Evolutionary conservation across 1,140 invertebrate genomes (phyloP).

Genomic region (Venustaconcha ellipsiformis): DNA sequence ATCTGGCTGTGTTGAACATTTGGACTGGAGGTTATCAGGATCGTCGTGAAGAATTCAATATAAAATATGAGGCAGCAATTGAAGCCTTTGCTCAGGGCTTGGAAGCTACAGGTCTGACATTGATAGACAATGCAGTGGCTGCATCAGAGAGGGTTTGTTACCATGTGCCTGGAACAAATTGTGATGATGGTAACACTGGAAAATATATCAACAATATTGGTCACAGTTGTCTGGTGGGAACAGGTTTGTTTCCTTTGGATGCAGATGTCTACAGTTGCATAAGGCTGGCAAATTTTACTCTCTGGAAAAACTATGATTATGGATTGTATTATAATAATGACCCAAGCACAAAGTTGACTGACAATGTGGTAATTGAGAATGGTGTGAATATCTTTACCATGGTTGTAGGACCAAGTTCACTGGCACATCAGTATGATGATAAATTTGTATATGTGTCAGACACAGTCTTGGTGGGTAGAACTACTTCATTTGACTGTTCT

Average conservation of each 20-base stretch:
- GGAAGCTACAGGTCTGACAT: constrained; percentile 29
- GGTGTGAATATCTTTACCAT: constrained; percentile 42
- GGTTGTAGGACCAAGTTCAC: constrained; percentile 41
- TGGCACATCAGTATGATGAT: constrained; percentile 35
- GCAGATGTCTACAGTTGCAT: constrained; percentile 16
- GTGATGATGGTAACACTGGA: constrained; percentile 21
- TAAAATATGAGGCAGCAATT: constrained; percentile 45
- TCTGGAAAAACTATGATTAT: constrained; percentile 52
- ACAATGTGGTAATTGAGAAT: constrained; percentile 47
- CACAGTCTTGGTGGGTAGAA: constrained; percentile 48
- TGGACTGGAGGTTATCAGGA: constrained; percentile 46
- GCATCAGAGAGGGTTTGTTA: constrained; percentile 53
- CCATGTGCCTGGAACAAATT: constrained; percentile 42
- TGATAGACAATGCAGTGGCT: constrained; percentile 54
- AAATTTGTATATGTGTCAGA: constrained; percentile 40
- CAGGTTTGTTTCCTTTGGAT: constrained; percentile 38
- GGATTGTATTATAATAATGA: constrained; percentile 54
- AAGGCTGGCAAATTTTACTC: constrained; percentile 36
- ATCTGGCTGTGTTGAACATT: constrained; percentile 48
- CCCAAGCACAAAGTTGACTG: constrained; percentile 17
- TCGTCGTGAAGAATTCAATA: constrained; percentile 38
- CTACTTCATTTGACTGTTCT: constrained; percentile 22
- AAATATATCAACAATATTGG: constrained; percentile 45
- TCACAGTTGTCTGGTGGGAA: constrained; percentile 33
- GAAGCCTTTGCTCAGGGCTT: constrained; percentile 33